phyloP scores from a whole-genome alignment of 2,888 invertebrate species.

The Temnothorax unifasciatus region DNA sequence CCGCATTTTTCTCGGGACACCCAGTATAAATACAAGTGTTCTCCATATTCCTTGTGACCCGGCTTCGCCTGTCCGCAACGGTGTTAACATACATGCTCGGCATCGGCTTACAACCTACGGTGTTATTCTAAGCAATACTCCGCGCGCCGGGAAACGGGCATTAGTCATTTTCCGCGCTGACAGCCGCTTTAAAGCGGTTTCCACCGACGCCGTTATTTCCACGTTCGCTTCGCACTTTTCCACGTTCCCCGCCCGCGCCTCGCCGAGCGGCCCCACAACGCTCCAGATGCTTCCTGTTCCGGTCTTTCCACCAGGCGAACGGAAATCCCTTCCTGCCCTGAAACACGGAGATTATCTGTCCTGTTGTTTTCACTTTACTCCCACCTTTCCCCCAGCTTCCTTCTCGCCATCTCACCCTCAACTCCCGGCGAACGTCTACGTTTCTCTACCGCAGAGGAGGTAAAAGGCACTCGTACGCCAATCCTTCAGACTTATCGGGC shows the following conservation, averaged over 20 bases:
- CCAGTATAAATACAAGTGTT: neutral
- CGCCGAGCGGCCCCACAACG: slow-evolving; percentile 30
- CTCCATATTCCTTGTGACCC: slow-evolving; percentile 24
- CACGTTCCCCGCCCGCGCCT: slow-evolving; percentile 14
- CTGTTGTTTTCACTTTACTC: slow-evolving; percentile 54
- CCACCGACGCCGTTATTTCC: slow-evolving; percentile 74
- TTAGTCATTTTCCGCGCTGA: slow-evolving; percentile 81
- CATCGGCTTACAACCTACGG: slow-evolving; percentile 64
- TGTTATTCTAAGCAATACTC: slow-evolving; percentile 76
- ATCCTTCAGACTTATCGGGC: slow-evolving; percentile 47
- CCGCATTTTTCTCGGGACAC: neutral
- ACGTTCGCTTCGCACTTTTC: slow-evolving; percentile 61
- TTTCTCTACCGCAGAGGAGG: slow-evolving; percentile 34
- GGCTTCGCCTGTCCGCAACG: slow-evolving; percentile 37
- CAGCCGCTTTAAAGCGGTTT: slow-evolving; percentile 77
- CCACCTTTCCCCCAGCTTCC: neutral
- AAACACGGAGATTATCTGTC: slow-evolving; percentile 58
- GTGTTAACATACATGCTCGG: slow-evolving; percentile 46
- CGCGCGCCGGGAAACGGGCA: slow-evolving; percentile 69
- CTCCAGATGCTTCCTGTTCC: slow-evolving; percentile 66
- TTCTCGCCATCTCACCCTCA: slow-evolving; percentile 9
- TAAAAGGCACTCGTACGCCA: slow-evolving; percentile 53
- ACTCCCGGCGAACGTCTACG: slow-evolving; percentile 24
- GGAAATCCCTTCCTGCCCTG: slow-evolving; percentile 51
- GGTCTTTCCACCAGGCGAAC: slow-evolving; percentile 50